Evolutionary conservation across 2,113 vertebrate species (phyloP), one percentile per base, ranked within the genome.

Genomic region (Hippocampus zosterae): DNA sequence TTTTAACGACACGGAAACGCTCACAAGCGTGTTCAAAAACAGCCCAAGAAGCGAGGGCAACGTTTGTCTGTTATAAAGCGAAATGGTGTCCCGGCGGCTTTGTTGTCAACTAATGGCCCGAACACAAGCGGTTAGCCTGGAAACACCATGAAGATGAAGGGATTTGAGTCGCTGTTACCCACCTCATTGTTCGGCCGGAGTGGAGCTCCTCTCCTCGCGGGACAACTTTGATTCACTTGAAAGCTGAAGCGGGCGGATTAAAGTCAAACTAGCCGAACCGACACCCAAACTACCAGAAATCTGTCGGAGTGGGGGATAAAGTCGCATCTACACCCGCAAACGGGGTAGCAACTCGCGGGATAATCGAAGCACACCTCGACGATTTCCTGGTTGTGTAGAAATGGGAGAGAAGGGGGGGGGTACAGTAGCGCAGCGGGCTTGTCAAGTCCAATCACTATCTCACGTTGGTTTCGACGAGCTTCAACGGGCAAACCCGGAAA

Each of bases 331-430:
- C 81, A 77, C 76, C 88, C 88, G 74, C 71, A 71, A 40, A 76
- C 76, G 80, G 74, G 80, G 84, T 68, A 76, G 83, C 73, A 60
- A 84, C 60, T 63, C 79, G 80, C 81, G 74, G 81, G 59, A 83
- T 84, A 81, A 81, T 88, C 63, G 82, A 71, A 87, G 87, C 83
- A 89, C 87, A 87, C 91, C 91, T 85, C 90, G 88, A 80, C 87
- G 85, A 91, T 91, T 93, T 93, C 92, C 92, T 92, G 92, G 91
- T 93, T 92, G 85, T 89, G 80, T 70, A 76, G 76, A 82, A 83
- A 69, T 81, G 79, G 76, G 74, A 72, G 82, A 76, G 74, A 69
- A 71, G 84, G 42, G 82, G 80, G 76, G 65, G 79, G 79, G 87
- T 89, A 89, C 88, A 90, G 90, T 88, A 88, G 90, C 78, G 85